phyloP scores from a whole-genome alignment of 2,113 vertebrate species.

The Aphyosemion australe region DNA sequence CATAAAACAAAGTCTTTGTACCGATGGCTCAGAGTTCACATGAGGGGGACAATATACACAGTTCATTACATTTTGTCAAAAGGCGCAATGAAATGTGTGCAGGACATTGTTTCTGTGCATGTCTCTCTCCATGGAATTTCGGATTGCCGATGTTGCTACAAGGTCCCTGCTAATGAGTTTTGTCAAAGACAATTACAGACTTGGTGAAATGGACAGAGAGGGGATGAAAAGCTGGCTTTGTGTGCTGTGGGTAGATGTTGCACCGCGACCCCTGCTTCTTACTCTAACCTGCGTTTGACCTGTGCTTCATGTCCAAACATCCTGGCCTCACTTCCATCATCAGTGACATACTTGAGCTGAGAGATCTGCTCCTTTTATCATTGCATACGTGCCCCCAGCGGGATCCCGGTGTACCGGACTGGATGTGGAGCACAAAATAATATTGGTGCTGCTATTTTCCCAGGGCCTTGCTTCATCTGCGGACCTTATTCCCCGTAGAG shows the following conservation, averaged over 20 bases:
- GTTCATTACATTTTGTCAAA: slow-evolving; percentile 89
- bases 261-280: slow-evolving; percentile 72
- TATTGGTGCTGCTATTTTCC: slow-evolving; percentile 46
- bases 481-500: slow-evolving; percentile 2
- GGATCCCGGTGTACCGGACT: slow-evolving; percentile 36
- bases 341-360: slow-evolving; percentile 23
- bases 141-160: slow-evolving; percentile 82
- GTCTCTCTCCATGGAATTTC: slow-evolving; percentile 81
- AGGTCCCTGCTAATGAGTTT: slow-evolving; percentile 88
- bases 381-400: slow-evolving; percentile 28
- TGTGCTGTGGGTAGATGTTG: slow-evolving; percentile 74
- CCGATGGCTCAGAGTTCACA: slow-evolving; percentile 80
- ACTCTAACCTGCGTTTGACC: slow-evolving; percentile 82
- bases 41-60: slow-evolving; percentile 82
- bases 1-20: slow-evolving; percentile 80
- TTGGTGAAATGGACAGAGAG: slow-evolving; percentile 69
- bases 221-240: slow-evolving; percentile 88
- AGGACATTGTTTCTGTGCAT: slow-evolving; percentile 82
- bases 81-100: slow-evolving; percentile 82
- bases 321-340: slow-evolving; percentile 45
- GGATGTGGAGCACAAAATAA: slow-evolving; percentile 34
- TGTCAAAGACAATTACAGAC: slow-evolving; percentile 87
- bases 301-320: slow-evolving; percentile 53
- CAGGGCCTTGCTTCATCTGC: slow-evolving; percentile 34
- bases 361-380: slow-evolving; percentile 54